A percentile compares a stretch with the other conserved stretches of the same genome.
These are phyloP conservation scores for Drosophila kepulauana DNA, from an alignment of 1,140 invertebrate species.

Conservation along the genomic window DNA sequence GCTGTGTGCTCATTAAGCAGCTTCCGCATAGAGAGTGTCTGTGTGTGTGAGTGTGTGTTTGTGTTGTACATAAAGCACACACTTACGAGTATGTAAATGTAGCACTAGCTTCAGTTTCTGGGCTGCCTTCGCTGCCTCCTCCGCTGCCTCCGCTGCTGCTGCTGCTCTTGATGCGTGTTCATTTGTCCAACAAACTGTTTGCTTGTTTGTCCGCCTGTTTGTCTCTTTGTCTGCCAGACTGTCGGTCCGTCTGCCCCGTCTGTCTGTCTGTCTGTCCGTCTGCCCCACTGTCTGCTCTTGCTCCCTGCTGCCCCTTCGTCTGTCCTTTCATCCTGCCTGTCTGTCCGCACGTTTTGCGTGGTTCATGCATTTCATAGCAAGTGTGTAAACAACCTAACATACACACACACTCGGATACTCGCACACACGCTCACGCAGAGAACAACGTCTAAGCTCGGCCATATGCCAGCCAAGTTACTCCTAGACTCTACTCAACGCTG, in stretches of 20 bases:
- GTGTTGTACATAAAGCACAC: conserved; percentile 60
- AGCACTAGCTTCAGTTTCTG: conserved; percentile 17
- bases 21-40: conserved; percentile 51
- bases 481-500: background rate
- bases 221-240: conserved; percentile 20
- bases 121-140: background rate
- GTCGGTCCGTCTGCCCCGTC: conserved; percentile 13
- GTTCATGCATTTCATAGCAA: conserved; percentile 76
- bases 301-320: no score
- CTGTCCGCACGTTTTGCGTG: conserved; percentile 76
- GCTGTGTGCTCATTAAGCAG: conserved; percentile 74
- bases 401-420: conserved; percentile 25
- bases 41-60: conserved; percentile 17
- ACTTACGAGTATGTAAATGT: conserved; percentile 73
- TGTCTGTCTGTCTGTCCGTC: conserved; percentile 45
- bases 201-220: conserved; percentile 37
- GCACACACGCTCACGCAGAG: background rate
- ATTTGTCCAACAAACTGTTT: conserved; percentile 51
- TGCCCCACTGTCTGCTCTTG: conserved; percentile 58
- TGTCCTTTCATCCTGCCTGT: conserved; percentile 3
- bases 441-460: conserved; percentile 32
- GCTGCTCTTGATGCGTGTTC: conserved; percentile 49
- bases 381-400: conserved; percentile 64
- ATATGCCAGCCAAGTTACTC: conserved; percentile 53
- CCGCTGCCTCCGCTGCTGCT: conserved; percentile 25